Evolutionary conservation across 2,888 invertebrate genomes (phyloP), one percentile per base, ranked within the genome.

Genomic region (Cremastinae sp.): DNA sequence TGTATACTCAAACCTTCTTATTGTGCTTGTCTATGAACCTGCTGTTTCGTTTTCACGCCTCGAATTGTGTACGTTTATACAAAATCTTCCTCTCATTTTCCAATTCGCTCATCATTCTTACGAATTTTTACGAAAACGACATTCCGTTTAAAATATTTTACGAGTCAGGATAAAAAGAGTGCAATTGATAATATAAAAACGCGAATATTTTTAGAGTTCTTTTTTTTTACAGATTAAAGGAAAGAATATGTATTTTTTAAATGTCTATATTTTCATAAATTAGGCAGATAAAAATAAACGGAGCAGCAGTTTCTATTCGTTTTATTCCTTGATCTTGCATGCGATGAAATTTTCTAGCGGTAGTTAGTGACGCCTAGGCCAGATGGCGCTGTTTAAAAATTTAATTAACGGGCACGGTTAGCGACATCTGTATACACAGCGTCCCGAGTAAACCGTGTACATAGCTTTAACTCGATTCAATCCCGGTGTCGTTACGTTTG

Each of bases 331-430:
- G 0, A 51, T 20, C 20, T 58, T 61, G 75, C 75, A 75, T 75
- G 75, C 58, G 20, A 68, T 36, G 1, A 68, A 12, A 43, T 56
- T 58, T 34, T 56, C 56, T 53, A 58, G 45, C 10, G 8, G 72
- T 64, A 69, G 54, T 76, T 72, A 68, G 45, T 14, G 53, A 72
- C 68, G 53, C 56, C 41, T 10, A 28, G 51, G 47, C n/a, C 41
- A 66, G 61, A 66, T 66, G 65, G 54, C 28, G 51, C 58, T 20
- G 12, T 45, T n/a, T 53, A 72, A 14, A 49, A 69, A 69, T 16
- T 58, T 41, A 12, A 62, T 58, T 12, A 28, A 64, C 49, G 36
- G 65, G 54, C 49, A 73, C 76, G 65, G 69, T 69, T 53, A 54
- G 68, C 56, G 51, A 58, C 45, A 47, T 65, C 18, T 45, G 58